These are phyloP conservation scores for Miltochrista miniata DNA, from an alignment of 2,888 invertebrate species.

Conservation along the genomic window DNA sequence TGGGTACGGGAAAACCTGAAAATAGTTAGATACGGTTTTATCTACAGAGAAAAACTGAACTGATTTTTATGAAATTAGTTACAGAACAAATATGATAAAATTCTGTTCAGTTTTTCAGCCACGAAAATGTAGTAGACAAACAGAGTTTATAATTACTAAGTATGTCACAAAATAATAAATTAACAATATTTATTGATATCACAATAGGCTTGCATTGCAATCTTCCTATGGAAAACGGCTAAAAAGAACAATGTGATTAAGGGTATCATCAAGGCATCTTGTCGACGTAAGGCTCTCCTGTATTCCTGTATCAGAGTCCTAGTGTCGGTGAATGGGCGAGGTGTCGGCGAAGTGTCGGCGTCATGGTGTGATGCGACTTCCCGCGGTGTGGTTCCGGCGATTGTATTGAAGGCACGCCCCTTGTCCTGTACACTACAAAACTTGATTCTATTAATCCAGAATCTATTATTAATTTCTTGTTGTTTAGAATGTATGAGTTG, in stretches of 20 bases:
- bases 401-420: slow-evolving; percentile 63
- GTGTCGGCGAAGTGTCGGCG: slow-evolving; percentile 34
- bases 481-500: slow-evolving; percentile 21
- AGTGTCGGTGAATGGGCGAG: slow-evolving; percentile 26
- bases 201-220: slow-evolving; percentile 36
- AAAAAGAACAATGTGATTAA: slow-evolving; percentile 59
- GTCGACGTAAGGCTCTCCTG: slow-evolving; percentile 20
- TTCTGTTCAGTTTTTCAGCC: too few species aligned
- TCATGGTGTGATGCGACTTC: slow-evolving; percentile 43
- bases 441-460: slow-evolving; percentile 40
- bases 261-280: slow-evolving; percentile 43
- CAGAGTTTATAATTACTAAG: too few species aligned
- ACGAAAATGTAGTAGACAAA: too few species aligned
- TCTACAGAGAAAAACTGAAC: too few species aligned
- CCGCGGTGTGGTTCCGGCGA: slow-evolving; percentile 73
- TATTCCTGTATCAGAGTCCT: slow-evolving; percentile 18
- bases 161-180: slow-evolving; percentile 5
- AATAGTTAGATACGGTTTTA: too few species aligned
- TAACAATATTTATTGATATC: slow-evolving; percentile 20
- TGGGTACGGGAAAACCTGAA: too few species aligned
- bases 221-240: slow-evolving; percentile 29
- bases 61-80: too few species aligned
- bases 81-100: too few species aligned
- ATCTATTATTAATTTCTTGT: slow-evolving; percentile 31
- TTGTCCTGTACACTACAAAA: slow-evolving; percentile 41